phyloP scores from a whole-genome alignment of 2,888 invertebrate species.

The Phasia obesa region DNA sequence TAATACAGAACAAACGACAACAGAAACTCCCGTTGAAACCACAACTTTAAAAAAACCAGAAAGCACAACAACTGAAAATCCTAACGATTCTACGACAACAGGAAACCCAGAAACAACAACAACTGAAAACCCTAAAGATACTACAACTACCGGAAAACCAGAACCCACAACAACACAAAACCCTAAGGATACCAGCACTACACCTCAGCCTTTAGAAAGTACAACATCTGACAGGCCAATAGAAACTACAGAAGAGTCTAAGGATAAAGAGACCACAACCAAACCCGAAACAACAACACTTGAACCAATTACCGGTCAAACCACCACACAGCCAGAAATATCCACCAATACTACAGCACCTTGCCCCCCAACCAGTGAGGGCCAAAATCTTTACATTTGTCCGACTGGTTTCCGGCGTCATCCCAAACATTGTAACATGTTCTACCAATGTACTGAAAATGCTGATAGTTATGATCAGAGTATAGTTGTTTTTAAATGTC shows the following conservation, averaged over 20 bases:
- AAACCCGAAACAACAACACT: slow-evolving; percentile 55
- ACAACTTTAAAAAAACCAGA: slow-evolving; percentile 41
- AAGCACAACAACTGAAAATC: slow-evolving; percentile 27
- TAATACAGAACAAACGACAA: slow-evolving; percentile 39
- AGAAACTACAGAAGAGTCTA: slow-evolving; percentile 47
- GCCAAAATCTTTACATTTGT: slow-evolving; percentile 89
- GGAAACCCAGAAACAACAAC: slow-evolving; percentile 62
- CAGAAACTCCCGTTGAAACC: slow-evolving; percentile 36
- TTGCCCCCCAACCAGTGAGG: slow-evolving; percentile 82
- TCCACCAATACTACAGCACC: slow-evolving; percentile 71
- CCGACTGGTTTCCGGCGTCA: slow-evolving; percentile 92
- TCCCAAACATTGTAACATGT: slow-evolving; percentile 91
- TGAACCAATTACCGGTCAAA: slow-evolving; percentile 62
- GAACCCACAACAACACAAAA: slow-evolving; percentile 68
- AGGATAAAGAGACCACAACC: slow-evolving; percentile 36
- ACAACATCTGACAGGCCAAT: slow-evolving; percentile 65
- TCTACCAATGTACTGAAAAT: slow-evolving; percentile 91
- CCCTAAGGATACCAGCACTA: slow-evolving; percentile 60
- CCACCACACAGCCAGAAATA: slow-evolving; percentile 65
- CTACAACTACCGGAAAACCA: slow-evolving; percentile 64
- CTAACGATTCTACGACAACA: slow-evolving; percentile 70
- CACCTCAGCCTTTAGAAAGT: slow-evolving; percentile 81
- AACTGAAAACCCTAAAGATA: slow-evolving; percentile 59
- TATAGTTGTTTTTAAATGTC: slow-evolving; percentile 89
- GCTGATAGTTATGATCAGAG: slow-evolving; percentile 87